phyloP scores from a whole-genome alignment of 2,888 invertebrate genomes.

The Bibio marci region DNA sequence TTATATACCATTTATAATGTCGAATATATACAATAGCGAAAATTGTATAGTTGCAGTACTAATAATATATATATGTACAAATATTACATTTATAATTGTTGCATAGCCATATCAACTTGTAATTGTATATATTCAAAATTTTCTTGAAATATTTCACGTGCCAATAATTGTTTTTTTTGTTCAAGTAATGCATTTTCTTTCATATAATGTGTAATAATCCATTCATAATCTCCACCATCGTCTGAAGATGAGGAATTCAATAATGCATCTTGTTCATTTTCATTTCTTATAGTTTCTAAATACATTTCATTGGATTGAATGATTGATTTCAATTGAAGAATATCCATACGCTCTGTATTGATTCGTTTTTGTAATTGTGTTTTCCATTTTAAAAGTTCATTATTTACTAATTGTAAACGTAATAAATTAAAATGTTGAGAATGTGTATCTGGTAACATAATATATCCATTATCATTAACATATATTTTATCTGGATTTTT shows the following conservation, averaged over 20 bases:
- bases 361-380: slow-evolving; percentile 51
- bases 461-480: slow-evolving; percentile 20
- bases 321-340: slow-evolving; percentile 42
- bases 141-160: slow-evolving; percentile 55
- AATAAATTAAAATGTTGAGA: slow-evolving; percentile 37
- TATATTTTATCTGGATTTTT: slow-evolving; percentile 9
- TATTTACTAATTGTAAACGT: slow-evolving; percentile 45
- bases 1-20: too few species aligned
- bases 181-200: slow-evolving; percentile 50
- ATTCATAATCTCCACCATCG: slow-evolving; percentile 28
- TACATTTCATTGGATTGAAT: slow-evolving; percentile 17
- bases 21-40: too few species aligned
- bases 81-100: too few species aligned
- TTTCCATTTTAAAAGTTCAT: slow-evolving; percentile 47
- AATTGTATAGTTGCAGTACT: too few species aligned
- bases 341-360: slow-evolving; percentile 54
- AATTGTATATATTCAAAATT: slow-evolving; percentile 51
- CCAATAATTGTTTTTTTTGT: slow-evolving; percentile 46
- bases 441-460: slow-evolving; percentile 35
- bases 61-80: too few species aligned
- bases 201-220: slow-evolving; percentile 33
- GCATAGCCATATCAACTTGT: slow-evolving; percentile 51
- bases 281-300: slow-evolving; percentile 30
- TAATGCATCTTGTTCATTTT: slow-evolving; percentile 30
- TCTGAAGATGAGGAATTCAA: slow-evolving; percentile 11